A percentile compares a stretch with the other conserved stretches of the same genome.
These are phyloP conservation scores for Sebastolobus alascanus DNA, from an alignment of 2,797 vertebrate genomes.

Conservation along the genomic window DNA sequence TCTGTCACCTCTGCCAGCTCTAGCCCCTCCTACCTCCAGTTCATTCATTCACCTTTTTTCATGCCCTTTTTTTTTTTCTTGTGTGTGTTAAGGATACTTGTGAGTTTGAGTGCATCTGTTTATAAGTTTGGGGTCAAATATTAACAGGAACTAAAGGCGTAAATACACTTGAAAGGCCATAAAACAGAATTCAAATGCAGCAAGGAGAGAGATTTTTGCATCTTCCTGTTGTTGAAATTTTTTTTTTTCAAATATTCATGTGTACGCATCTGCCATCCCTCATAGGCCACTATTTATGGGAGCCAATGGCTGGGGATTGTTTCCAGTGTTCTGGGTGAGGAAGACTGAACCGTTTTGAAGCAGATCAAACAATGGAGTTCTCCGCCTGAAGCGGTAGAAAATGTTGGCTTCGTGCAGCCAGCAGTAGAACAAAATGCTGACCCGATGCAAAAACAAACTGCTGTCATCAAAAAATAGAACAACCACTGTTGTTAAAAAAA, in stretches of 20 bases:
- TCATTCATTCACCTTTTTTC: constrained; percentile 12
- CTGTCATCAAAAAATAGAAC: constrained; percentile 60
- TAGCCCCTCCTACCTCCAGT: constrained; percentile 4
- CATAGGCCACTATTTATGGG: background rate
- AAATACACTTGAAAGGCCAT: constrained; percentile 15
- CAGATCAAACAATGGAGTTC: constrained; percentile 35
- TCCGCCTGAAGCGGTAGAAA: constrained; percentile 44
- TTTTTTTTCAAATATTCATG: constrained; percentile 8
- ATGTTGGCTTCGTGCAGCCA: constrained; percentile 42
- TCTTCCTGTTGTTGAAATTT: constrained; percentile 17
- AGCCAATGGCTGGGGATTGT: constrained; percentile 12
- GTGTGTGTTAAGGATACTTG: constrained; percentile 27
- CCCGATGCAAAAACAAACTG: constrained; percentile 56
- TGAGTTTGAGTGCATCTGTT: constrained; percentile 20
- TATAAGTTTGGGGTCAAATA: constrained; percentile 4
- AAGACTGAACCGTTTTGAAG: constrained; percentile 35
- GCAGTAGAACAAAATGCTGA: constrained; percentile 63
- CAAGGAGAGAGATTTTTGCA: background rate
- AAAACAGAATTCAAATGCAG: background rate
- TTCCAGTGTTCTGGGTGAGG: constrained; percentile 23
- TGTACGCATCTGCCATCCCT: constrained; percentile 1
- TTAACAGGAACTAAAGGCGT: background rate
- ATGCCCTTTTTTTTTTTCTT: background rate
- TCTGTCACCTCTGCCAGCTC: constrained; percentile 35
- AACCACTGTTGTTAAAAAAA: constrained; percentile 9